Base-by-base conservation (phyloP, 2,888 invertebrate genomes). In the Oligia fasciuncula region DNA sequence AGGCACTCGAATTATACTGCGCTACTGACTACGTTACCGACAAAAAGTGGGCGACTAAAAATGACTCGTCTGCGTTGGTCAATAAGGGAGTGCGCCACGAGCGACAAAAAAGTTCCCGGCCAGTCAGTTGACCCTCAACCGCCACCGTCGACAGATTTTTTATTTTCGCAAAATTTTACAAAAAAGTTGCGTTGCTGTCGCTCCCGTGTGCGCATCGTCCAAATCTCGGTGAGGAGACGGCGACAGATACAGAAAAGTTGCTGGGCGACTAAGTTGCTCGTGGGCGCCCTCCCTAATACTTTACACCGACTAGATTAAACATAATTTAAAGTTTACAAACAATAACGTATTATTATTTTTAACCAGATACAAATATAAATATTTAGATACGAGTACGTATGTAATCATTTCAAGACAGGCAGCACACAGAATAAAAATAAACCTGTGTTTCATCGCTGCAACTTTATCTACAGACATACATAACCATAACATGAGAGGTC, bases 261-360 rank as follows among this genome's bases (percentile, higher is more conserved):
- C 54, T 54, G 8, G 19, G 19, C 8, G 19, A 54, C 54, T 54
- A 19, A 54, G 8, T 19, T 54, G 54, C 19, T 54, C 54, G 54
- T 54, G 19, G 8, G 54, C 19, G 54, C 54, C 8, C 19, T 54
- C 54, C 19, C 54, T 54, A 17, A 17, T 35, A 35, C 17, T 68
- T 35, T 35, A 46, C 35, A 72, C 17, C 0, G 19, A 46, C 9
- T 66, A 23, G 23, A 73, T 35, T 69, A 4, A 6, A 49, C 68
- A 70, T 40, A 19, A 69, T 40, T 69, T 17, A 49, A 73, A 71
- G n/a, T 6, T 73, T n/a, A n/a, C 49, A 40, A 70, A 35, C n/a
- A 51, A 51, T n/a, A 73, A 69, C 8, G n/a, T 69, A 9, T 73
- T 49, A 23, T 69, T 23, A n/a, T 35, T 49, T 35, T 68, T 17